Evolutionary conservation across 2,113 vertebrate species (phyloP).

Genomic region (Sander lucioperca): DNA sequence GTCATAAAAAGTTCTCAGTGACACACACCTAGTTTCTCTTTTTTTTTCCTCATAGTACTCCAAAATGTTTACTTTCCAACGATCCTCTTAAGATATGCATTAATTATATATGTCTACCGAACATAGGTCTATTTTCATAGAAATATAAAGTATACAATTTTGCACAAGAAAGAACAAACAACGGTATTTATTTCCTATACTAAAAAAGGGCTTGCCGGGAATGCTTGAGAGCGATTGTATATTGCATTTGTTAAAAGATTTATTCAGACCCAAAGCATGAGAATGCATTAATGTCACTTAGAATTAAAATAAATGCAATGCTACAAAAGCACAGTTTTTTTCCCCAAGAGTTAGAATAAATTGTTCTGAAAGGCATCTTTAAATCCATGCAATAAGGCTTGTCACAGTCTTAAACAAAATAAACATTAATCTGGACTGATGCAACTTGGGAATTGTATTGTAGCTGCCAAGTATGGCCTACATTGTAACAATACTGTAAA

Average conservation of each 20-base stretch:
- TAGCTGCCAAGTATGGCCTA: neutral
- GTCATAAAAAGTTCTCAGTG: too few relatives aligned
- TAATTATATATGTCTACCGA: neutral
- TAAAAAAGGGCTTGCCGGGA: slow-evolving; percentile 1
- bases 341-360: slow-evolving; percentile 6
- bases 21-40: too few relatives aligned
- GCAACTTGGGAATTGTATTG: neutral
- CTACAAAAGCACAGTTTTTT: slow-evolving; percentile 6
- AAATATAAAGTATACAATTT: neutral
- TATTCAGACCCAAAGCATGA: slow-evolving; percentile 44
- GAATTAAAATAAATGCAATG: slow-evolving; percentile 40
- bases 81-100: neutral
- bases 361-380: slow-evolving; percentile 8
- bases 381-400: slow-evolving; percentile 1
- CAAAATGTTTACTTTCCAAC: neutral
- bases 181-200: neutral
- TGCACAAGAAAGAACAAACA: slow-evolving; percentile 12
- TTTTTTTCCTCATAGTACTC: too few relatives aligned
- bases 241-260: slow-evolving; percentile 60
- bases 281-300: slow-evolving; percentile 49
- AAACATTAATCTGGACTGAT: neutral
- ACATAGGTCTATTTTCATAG: slow-evolving; percentile 15
- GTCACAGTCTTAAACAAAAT: slow-evolving; percentile 4
- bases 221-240: slow-evolving; percentile 37
- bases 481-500: neutral